These are phyloP conservation scores for Dufourea novaeangliae DNA, from an alignment of 1,140 invertebrate species.

Conservation along the genomic window DNA sequence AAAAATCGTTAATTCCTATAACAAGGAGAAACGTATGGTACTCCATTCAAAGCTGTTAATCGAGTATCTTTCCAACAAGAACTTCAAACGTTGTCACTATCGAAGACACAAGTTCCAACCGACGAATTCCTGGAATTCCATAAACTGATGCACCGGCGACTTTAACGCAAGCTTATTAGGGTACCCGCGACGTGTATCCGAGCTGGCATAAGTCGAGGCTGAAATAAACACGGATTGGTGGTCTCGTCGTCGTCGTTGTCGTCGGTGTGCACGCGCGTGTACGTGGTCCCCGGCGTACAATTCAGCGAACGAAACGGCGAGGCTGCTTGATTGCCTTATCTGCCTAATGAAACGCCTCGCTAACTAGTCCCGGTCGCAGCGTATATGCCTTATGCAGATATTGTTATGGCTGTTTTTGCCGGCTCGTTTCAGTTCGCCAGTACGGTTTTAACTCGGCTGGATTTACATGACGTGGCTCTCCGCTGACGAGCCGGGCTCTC, in stretches of 20 bases:
- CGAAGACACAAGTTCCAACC: background rate
- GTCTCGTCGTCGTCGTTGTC: background rate
- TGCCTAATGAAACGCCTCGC: constrained; percentile 79
- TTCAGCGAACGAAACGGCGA: constrained; percentile 54
- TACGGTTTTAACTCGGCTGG: constrained; percentile 31
- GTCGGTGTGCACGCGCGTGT: background rate
- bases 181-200: constrained; percentile 24
- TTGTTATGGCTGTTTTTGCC: constrained; percentile 70
- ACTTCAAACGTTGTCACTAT: background rate
- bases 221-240: constrained; percentile 16
- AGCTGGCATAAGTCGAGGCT: constrained; percentile 40
- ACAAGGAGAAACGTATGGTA: no score
- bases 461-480: constrained; percentile 62
- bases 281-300: constrained; percentile 19
- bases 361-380: constrained; percentile 69
- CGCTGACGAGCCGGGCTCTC: constrained; percentile 8
- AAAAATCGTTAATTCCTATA: no score
- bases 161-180: constrained; percentile 52
- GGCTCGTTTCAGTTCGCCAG: constrained; percentile 49
- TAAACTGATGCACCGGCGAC: constrained; percentile 38
- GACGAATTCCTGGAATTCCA: constrained; percentile 40
- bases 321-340: constrained; percentile 77
- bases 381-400: constrained; percentile 64
- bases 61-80: background rate
- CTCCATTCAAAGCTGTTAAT: background rate